Percentiles rank a stretch among this genome's conserved stretches.
phyloP scores from a whole-genome alignment of 2,113 vertebrate genomes.

The Monopterus albus region DNA sequence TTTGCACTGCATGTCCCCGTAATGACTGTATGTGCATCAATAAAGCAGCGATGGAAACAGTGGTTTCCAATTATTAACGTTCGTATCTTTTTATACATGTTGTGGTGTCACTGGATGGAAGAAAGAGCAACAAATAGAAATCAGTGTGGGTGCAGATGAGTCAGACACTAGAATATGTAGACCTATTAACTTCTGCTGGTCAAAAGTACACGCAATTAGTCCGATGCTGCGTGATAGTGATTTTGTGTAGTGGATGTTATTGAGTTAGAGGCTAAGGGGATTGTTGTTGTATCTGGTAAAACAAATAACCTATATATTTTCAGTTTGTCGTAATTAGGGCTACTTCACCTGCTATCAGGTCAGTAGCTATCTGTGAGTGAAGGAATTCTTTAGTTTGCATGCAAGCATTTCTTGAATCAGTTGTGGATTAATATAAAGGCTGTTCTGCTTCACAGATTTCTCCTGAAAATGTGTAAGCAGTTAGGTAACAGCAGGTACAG shows the following conservation, averaged over 20 bases:
- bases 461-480: constrained; percentile 40
- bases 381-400: not conserved
- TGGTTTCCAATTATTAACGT: constrained; percentile 47
- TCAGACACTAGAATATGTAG: constrained; percentile 73
- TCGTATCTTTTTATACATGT: constrained; percentile 38
- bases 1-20: constrained; percentile 65
- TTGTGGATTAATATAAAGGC: constrained; percentile 15
- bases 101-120: constrained; percentile 46
- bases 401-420: not conserved
- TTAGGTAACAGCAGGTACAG: constrained; percentile 80
- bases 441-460: constrained; percentile 23
- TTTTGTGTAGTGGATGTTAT: constrained; percentile 49
- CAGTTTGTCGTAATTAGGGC: not conserved
- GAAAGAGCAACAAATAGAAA: constrained; percentile 72
- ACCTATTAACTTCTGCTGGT: constrained; percentile 72
- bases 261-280: constrained; percentile 34
- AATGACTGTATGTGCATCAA: constrained; percentile 51
- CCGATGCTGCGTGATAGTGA: constrained; percentile 59
- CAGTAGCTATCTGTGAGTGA: not conserved
- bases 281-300: constrained; percentile 29
- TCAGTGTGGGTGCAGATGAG: constrained; percentile 76
- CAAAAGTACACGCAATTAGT: constrained; percentile 70
- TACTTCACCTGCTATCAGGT: not conserved
- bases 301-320: constrained; percentile 26
- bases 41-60: constrained; percentile 46